Evolutionary conservation across 2,797 vertebrate species (phyloP).

Genomic region (Catostomus latipinnis): DNA sequence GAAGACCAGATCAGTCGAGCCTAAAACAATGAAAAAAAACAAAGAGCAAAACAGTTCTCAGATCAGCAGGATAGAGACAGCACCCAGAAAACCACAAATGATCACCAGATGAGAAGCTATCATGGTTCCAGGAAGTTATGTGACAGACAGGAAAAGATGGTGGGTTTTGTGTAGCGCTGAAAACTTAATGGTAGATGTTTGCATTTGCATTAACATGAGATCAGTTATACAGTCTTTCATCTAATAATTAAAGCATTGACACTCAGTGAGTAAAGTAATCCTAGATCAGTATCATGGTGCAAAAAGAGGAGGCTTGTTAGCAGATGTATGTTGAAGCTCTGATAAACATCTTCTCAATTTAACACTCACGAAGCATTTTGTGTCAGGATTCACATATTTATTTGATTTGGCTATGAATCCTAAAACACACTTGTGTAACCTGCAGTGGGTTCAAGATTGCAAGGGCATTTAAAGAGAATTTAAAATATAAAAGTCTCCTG

Average conservation of each 20-base stretch:
- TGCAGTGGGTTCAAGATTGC: neutral
- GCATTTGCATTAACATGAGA: neutral
- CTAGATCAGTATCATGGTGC: neutral
- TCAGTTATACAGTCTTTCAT: neutral
- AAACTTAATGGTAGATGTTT: conserved; percentile 33
- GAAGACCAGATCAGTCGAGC: neutral
- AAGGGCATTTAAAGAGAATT: neutral
- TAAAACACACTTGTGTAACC: conserved; percentile 8
- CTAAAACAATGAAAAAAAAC: conserved; percentile 31
- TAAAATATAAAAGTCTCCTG: conserved; percentile 5
- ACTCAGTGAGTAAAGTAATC: neutral
- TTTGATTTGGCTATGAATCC: neutral
- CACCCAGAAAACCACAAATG: conserved; percentile 66
- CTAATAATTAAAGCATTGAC: neutral
- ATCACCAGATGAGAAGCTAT: conserved; percentile 63
- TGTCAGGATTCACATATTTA: neutral
- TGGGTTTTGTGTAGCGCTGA: conserved; percentile 27
- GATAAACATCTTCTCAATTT: neutral
- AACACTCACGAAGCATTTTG: neutral
- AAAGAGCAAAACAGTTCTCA: conserved; percentile 29
- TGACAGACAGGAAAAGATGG: conserved; percentile 70
- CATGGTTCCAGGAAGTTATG: conserved; percentile 62
- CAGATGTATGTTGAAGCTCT: neutral
- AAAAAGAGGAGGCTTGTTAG: neutral
- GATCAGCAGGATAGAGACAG: conserved; percentile 13